Evolutionary conservation across 23 tunicate species (phyloP), one percentile per base, ranked within the genome.

Genomic region (Corella eumyota): DNA sequence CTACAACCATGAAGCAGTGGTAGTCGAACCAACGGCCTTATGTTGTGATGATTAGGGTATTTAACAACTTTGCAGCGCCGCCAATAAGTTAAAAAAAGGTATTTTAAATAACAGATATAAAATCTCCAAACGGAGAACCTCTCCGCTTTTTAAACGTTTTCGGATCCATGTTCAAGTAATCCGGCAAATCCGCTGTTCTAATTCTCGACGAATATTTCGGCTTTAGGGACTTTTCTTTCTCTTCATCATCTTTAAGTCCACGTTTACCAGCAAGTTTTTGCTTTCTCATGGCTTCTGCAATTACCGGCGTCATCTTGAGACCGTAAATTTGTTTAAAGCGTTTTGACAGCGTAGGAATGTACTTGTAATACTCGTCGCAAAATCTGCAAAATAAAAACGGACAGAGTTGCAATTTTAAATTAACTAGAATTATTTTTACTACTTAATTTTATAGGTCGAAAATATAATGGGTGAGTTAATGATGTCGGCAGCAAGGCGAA

Each of bases 281-380:
- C 47, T 76, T 60, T 50, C 58, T 40, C 32, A 66, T 28, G 29
- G 58, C 40, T 15, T 74, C 83, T 2, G 74, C 74, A 32, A 76
- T 67, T n/a, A 67, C 74, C 27, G 83, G 83, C 15, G 73, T 76
- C 83, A 76, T 76, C 45, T 76, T 76, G 11, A 65, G 46, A 21
- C 83, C 83, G 49, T 66, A 76, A 26, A 76, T 67, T 0, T 55
- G 72, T 25, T 59, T 38, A 32, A 55, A 64, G 47, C 60, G 59
- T 35, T 66, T 76, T 21, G 83, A 76, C 36, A 76, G 67, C 15
- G 61, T 62, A 6, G 83, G 83, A 1, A 62, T n/a, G 66, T 76
- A 76, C 45, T 60, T 58, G 48, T 76, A 76, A 48, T 65, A 54
- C 36, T 76, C 83, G 30, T 73, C 67, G 27, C 83, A 76, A 58